Base-by-base conservation (phyloP, 2,888 invertebrate genomes). In the Temnothorax unifasciatus region DNA sequence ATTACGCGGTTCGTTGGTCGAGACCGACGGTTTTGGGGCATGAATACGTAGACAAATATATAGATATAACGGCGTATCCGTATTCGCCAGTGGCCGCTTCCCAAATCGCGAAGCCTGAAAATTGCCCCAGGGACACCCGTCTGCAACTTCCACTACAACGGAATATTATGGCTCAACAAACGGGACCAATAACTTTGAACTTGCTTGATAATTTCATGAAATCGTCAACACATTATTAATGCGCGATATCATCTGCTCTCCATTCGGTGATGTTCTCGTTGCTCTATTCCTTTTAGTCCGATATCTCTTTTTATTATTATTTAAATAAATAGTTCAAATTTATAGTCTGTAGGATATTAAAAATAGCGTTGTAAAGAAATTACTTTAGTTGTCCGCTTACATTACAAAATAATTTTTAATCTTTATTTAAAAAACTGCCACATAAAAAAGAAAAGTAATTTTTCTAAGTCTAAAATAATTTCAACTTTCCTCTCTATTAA, bases 1-100 rank as follows among this genome's bases (percentile, higher is more conserved):
- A 91, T 91, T 89, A 90, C 79, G 86, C 87, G 90, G 89, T 89
- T 91, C 91, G 90, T 91, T 89, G 89, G 82, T 89, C 82, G 87
- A 84, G 84, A 87, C 82, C 84, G 86, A 86, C 87, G 87, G 89
- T 88, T 87, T 89, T 83, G 83, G 86, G 82, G 84, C 84, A 84
- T 74, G 91, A 88, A 85, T 73, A 85, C 88, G 83, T 87, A 85
- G 87, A 90, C 89, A 89, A 87, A 89, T 86, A 86, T 76, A 82
- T 79, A 66, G 82, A 57, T 74, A 86, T 64, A 86, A 66, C 41
- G 47, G 76, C n/a, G 82, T 73, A 83, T 21, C 74, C 44, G 61
- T 21, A 41, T 29, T 29, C 44, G 74, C 76, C 71, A 64, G 74
- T 83, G 85, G 85, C 81, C 88, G 85, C 86, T 85, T 89, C 81